These are phyloP conservation scores for Halocynthia roretzi DNA, from an alignment of 23 tunicate species.

Conservation along the genomic window DNA sequence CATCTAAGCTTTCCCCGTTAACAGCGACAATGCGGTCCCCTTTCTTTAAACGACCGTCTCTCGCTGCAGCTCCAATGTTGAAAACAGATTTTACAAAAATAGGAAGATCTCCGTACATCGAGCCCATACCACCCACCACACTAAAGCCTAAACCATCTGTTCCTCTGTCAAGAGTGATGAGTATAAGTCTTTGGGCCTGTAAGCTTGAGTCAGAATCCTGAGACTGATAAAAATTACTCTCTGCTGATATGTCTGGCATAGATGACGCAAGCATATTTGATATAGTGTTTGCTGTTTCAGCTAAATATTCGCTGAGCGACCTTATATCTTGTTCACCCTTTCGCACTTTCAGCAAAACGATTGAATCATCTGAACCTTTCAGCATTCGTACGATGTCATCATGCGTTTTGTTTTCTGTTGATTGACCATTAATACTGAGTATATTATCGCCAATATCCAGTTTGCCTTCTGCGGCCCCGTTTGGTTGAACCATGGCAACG, in stretches of 20 bases:
- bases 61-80: constrained; percentile 83
- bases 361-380: constrained; percentile 55
- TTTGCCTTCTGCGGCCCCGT: constrained; percentile 65
- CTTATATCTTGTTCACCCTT: constrained; percentile 62
- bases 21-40: constrained; percentile 88
- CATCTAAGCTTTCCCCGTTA: constrained; percentile 79
- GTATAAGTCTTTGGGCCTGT: constrained; percentile 1
- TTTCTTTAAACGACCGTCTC: constrained; percentile 75
- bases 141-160: constrained; percentile 90
- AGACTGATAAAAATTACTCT: not conserved
- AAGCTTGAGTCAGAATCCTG: not conserved
- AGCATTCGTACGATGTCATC: constrained; percentile 87
- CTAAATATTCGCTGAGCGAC: constrained; percentile 46
- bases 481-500: constrained; percentile 69
- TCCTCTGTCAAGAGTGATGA: constrained; percentile 60
- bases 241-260: not conserved
- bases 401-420: constrained; percentile 75
- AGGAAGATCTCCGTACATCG: constrained; percentile 90
- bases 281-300: constrained; percentile 28
- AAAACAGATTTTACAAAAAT: constrained; percentile 77
- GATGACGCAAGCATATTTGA: not conserved
- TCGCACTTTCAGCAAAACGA: constrained; percentile 55
- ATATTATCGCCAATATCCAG: constrained; percentile 80
- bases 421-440: constrained; percentile 85
- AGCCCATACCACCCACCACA: constrained; percentile 93